Base-by-base conservation (phyloP, 1,140 invertebrate species). In the Drosophila subpulchrella region DNA sequence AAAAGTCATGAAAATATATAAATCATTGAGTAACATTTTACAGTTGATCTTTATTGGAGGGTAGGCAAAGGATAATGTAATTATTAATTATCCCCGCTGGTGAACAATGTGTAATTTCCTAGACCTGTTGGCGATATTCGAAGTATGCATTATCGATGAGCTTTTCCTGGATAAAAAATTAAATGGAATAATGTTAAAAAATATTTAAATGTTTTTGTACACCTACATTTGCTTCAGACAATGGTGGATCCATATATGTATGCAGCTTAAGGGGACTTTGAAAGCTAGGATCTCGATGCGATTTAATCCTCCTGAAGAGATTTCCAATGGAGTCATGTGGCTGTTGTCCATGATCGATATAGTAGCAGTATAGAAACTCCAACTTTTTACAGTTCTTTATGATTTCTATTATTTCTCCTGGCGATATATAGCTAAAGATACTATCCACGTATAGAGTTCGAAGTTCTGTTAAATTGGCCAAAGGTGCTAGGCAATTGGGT, bases 1-100 rank as follows among this genome's bases (percentile, higher is more conserved):
- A 86, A 83, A 82, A 78, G 77, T 82, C 84, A 82, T 76, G 83
- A 51, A 88, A 83, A 88, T 83, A 88, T 82, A 86, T 60, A 85
- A 88, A 88, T 78, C 83, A 86, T 86, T 88, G 82, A 75, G 62
- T 72, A 86, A 85, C 57, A 86, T 79, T 81, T 77, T 41, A 53
- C 8, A 0, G 3, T 15, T 5, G 5, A 27, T 2, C 42, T 47
- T 67, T 17, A 54, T 54, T 51, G 2, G 15, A 0, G n/a, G 11
- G n/a, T 3, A 10, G 17, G 17, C 20, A 20, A 34, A 46, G 20
- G 20, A 20, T 20, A 20, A 2, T 20, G 20, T 20, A 20, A 20
- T 0, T 20, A 20, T 20, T 20, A 20, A 20, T 2, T 20, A 20
- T 20, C 20, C 20, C 20, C 20, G 2, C 2, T 20, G 20, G 1